Conservation (phyloP, 2,888 invertebrate species). For the Pseudococcus viburni region DNA sequence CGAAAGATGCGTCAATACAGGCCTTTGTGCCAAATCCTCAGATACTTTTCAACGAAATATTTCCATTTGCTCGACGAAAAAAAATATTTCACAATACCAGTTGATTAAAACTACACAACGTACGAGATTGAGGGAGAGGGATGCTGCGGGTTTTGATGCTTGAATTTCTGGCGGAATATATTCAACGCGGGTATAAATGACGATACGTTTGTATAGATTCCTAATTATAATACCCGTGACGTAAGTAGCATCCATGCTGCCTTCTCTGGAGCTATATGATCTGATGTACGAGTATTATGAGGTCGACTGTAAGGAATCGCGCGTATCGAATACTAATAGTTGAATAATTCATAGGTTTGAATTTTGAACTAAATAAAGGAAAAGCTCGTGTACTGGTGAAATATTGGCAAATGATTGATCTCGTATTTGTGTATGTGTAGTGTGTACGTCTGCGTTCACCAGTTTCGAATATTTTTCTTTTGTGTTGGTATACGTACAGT, state of each 20-base stretch:
- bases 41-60: neutral
- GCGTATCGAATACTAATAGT: constrained; percentile 10
- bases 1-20: too few species aligned
- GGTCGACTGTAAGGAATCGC: constrained; percentile 3
- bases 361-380: neutral
- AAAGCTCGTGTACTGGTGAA: neutral
- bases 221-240: constrained; percentile 32
- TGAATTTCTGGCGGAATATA: neutral
- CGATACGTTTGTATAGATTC: constrained; percentile 28
- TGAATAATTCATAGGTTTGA: constrained; percentile 16
- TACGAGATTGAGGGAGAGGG: neutral
- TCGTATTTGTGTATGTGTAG: neutral
- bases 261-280: neutral
- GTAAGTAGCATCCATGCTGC: neutral
- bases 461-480: neutral
- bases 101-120: constrained; percentile 1
- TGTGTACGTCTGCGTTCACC: neutral
- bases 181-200: neutral
- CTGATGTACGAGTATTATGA: neutral
- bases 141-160: neutral
- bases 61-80: neutral
- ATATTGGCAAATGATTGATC: constrained; percentile 2
- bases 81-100: neutral
- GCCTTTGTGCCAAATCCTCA: too few species aligned
- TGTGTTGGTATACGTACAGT: neutral